These are phyloP conservation scores for Leptopilina drosophilae DNA, from an alignment of 2,888 invertebrate species.

Conservation along the genomic window DNA sequence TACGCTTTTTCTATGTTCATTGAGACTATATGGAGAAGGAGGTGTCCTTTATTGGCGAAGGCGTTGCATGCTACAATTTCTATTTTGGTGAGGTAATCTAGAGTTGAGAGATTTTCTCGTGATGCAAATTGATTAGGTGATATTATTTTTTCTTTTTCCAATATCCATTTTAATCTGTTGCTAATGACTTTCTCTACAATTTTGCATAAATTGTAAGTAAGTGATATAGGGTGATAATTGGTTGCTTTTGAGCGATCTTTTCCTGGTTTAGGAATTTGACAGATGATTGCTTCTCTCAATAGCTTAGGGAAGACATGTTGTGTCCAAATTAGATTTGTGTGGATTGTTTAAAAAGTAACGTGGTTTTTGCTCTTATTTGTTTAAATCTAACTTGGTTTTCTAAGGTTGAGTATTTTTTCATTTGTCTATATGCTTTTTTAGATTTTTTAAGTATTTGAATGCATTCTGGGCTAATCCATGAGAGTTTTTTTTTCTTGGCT, in stretches of 20 bases:
- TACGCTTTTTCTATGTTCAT: constrained; percentile 42
- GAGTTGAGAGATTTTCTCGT: constrained; percentile 42
- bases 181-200: constrained; percentile 46
- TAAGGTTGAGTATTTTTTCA: background rate
- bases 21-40: constrained; percentile 47
- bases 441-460: background rate
- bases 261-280: constrained; percentile 39
- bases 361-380: too few relatives aligned
- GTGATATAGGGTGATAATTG: constrained; percentile 20
- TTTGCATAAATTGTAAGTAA: constrained; percentile 46
- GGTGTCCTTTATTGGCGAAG: constrained; percentile 47
- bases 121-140: constrained; percentile 46
- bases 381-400: too few relatives aligned
- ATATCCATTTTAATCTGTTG: constrained; percentile 37
- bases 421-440: background rate
- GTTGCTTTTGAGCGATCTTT: constrained; percentile 8
- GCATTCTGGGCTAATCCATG: background rate
- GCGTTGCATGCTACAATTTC: constrained; percentile 48
- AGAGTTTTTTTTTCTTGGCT: too few relatives aligned
- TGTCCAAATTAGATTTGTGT: constrained; percentile 29
- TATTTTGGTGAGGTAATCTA: constrained; percentile 42
- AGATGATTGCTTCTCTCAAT: constrained; percentile 36
- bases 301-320: constrained; percentile 5
- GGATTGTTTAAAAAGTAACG: too few relatives aligned
- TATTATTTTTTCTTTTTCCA: constrained; percentile 40